A percentile compares a stretch with the other conserved stretches of the same genome.
phyloP scores from a whole-genome alignment of 2,113 vertebrate genomes.

The Pelusios castaneus region DNA sequence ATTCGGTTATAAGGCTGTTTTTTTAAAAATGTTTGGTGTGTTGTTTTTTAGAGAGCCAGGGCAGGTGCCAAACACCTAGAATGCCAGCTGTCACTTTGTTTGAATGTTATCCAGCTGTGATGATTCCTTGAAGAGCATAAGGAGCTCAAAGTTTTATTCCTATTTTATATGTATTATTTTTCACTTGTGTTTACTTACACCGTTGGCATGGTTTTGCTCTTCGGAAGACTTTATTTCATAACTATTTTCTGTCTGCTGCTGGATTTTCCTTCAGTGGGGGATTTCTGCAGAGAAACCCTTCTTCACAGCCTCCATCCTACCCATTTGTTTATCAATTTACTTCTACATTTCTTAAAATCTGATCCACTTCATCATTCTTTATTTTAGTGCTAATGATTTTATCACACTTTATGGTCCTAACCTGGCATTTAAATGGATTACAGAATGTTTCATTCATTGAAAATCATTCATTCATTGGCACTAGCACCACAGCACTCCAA shows the following conservation, averaged over 20 bases:
- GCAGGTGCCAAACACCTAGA: not conserved
- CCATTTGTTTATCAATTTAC: not conserved
- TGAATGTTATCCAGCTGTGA: not conserved
- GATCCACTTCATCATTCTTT: too few species aligned
- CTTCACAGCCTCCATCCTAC: accelerated
- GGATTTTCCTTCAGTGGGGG: not conserved
- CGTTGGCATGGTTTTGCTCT: not conserved
- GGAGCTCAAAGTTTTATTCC: not conserved
- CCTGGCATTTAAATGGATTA: too few species aligned
- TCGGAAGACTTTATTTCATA: not conserved
- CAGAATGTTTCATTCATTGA: too few species aligned
- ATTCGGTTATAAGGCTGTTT: not conserved
- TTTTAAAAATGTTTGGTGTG: not conserved
- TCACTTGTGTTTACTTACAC: not conserved
- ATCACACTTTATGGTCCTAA: too few species aligned
- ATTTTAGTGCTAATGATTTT: too few species aligned
- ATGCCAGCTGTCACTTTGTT: not conserved
- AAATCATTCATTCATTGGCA: too few species aligned
- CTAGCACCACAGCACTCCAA: too few species aligned
- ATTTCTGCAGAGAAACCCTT: not conserved
- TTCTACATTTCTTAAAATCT: not conserved
- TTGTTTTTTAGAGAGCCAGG: not conserved
- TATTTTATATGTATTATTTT: not conserved
- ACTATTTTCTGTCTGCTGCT: not conserved
- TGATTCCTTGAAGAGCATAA: not conserved